Evolutionary conservation across 2,888 invertebrate species (phyloP).

Genomic region (Ferrisia virgata): DNA sequence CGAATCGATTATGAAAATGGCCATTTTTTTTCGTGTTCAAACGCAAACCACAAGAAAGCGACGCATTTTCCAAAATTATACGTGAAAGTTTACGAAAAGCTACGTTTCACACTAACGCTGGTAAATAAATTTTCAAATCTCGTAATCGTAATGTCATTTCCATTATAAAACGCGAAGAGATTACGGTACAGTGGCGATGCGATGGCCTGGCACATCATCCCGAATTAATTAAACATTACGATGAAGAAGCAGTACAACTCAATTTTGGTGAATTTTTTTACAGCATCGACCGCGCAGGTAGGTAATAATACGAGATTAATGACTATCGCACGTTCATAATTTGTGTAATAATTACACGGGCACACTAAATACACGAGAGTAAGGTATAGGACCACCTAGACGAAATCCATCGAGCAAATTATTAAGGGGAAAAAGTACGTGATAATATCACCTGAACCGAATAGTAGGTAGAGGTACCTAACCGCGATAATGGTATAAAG

Average conservation of each 20-base stretch:
- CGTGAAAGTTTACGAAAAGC: neutral
- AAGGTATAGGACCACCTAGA: neutral
- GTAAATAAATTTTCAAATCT: neutral
- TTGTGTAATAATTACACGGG: neutral
- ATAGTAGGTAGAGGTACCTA: too few relatives aligned
- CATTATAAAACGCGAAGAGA: neutral
- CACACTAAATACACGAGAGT: neutral
- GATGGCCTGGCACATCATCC: neutral
- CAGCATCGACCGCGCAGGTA: too few relatives aligned
- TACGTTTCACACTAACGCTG: neutral
- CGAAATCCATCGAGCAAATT: neutral
- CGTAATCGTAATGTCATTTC: neutral
- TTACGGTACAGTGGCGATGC: neutral
- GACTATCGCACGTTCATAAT: conserved; percentile 22
- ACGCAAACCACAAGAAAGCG: too few relatives aligned
- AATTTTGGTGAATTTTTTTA: neutral
- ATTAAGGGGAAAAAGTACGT: neutral
- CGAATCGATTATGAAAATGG: too few relatives aligned
- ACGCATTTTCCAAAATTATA: too few relatives aligned
- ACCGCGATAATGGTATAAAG: neutral
- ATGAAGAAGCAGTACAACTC: neutral
- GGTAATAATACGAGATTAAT: conserved; percentile 12
- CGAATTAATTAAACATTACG: conserved; percentile 10
- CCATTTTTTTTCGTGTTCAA: too few relatives aligned
- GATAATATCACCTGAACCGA: neutral